phyloP scores from a whole-genome alignment of 2,888 invertebrate species.

The Labia minor region DNA sequence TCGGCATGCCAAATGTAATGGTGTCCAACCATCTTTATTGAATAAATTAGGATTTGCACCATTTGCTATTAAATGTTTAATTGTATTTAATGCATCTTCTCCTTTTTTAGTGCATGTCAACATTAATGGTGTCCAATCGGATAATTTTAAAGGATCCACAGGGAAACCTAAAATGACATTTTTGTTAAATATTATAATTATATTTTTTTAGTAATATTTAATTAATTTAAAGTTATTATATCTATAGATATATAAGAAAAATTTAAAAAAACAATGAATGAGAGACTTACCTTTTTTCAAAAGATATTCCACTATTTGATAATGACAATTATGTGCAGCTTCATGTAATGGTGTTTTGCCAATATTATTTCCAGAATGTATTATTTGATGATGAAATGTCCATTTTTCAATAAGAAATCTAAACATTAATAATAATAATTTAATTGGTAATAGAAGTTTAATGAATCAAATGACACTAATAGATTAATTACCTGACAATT shows the following conservation, averaged over 20 bases:
- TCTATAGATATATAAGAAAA: too few species aligned
- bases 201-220: too few species aligned
- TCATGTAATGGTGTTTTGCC: background rate
- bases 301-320: background rate
- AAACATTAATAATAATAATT: background rate
- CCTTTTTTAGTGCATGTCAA: background rate
- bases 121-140: constrained; percentile 1
- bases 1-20: background rate
- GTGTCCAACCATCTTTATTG: background rate
- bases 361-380: background rate
- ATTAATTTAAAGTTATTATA: too few species aligned
- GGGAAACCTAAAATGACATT: background rate
- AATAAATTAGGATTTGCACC: background rate
- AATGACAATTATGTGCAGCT: constrained; percentile 5
- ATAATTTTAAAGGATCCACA: background rate
- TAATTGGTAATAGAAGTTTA: background rate
- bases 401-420: background rate
- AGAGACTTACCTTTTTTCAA: background rate
- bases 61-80: background rate
- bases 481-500: background rate
- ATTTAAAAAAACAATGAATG: background rate
- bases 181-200: background rate
- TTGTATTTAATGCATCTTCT: background rate
- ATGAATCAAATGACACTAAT: background rate
- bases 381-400: background rate